These are phyloP conservation scores for Parapsyche elsis DNA, from an alignment of 1,140 invertebrate species.

Conservation along the genomic window DNA sequence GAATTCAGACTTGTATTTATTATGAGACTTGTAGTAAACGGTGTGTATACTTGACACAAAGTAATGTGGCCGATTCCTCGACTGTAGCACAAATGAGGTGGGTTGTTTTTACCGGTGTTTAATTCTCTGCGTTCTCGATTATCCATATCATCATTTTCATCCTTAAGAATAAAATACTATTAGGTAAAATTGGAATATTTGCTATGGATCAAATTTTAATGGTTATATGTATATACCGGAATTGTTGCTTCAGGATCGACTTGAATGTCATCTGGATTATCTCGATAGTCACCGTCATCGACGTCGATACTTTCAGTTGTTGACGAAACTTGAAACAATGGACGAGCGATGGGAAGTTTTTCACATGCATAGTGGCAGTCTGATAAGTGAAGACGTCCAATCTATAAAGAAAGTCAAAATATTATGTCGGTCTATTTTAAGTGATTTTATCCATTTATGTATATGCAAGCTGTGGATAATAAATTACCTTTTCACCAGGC, in stretches of 20 bases:
- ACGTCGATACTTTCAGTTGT: constrained; percentile 44
- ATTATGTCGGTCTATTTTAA: neutral
- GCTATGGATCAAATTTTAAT: no score
- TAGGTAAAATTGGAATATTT: neutral
- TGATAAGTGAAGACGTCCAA: constrained; percentile 66
- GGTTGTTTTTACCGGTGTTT: constrained; percentile 43
- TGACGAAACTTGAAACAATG: constrained; percentile 36
- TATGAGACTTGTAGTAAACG: constrained; percentile 61
- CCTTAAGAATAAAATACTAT: constrained; percentile 36
- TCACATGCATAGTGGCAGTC: constrained; percentile 72
- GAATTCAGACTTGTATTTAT: constrained; percentile 64
- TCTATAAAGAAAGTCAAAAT: constrained; percentile 56
- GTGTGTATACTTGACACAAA: constrained; percentile 69
- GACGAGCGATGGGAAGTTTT: constrained; percentile 56
- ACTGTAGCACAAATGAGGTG: constrained; percentile 73
- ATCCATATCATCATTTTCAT: constrained; percentile 30
- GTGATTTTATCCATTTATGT: neutral
- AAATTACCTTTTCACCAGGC: constrained; percentile 68
- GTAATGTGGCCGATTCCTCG: constrained; percentile 57
- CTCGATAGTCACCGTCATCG: constrained; percentile 49
- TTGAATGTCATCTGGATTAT: constrained; percentile 21
- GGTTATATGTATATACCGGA: neutral
- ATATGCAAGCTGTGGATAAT: neutral
- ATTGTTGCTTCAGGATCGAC: constrained; percentile 21
- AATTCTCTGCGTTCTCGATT: constrained; percentile 8